These are phyloP conservation scores for Channallabes apus DNA, from an alignment of 2,797 vertebrate species.

Conservation along the genomic window DNA sequence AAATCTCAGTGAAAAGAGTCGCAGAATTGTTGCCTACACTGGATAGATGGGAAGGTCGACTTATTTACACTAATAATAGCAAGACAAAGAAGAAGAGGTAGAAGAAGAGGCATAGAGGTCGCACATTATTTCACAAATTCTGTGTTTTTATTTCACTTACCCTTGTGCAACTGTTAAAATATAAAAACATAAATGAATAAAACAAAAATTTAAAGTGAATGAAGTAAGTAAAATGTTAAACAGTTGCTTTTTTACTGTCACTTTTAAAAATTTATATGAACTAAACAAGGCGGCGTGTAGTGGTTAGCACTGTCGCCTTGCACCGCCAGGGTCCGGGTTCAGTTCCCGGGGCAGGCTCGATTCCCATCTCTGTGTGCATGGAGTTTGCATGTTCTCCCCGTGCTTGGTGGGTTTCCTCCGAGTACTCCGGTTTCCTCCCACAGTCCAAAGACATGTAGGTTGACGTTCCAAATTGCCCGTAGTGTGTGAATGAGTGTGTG, in stretches of 20 bases:
- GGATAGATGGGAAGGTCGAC: neutral
- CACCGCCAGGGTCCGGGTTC: no score
- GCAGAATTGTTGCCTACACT: neutral
- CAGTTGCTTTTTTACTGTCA: neutral
- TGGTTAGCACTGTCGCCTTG: no score
- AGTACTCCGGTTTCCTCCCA: no score
- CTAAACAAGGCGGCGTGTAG: no score
- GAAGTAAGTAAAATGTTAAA: neutral
- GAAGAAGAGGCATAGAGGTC: neutral
- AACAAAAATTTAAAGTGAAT: neutral
- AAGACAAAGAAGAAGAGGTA: neutral
- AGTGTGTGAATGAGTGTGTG: no score
- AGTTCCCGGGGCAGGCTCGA: no score
- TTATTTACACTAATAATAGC: neutral
- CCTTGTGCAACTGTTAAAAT: neutral
- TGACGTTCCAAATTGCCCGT: no score
- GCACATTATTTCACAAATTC: neutral
- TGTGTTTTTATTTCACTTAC: neutral
- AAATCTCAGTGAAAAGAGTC: neutral
- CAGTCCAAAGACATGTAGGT: no score
- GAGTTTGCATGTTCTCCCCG: no score
- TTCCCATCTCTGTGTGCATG: no score
- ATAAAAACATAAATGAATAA: neutral
- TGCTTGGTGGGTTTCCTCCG: no score
- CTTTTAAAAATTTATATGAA: neutral